Evolutionary conservation across 2,797 vertebrate genomes (phyloP).

Genomic region (Anguilla anguilla): DNA sequence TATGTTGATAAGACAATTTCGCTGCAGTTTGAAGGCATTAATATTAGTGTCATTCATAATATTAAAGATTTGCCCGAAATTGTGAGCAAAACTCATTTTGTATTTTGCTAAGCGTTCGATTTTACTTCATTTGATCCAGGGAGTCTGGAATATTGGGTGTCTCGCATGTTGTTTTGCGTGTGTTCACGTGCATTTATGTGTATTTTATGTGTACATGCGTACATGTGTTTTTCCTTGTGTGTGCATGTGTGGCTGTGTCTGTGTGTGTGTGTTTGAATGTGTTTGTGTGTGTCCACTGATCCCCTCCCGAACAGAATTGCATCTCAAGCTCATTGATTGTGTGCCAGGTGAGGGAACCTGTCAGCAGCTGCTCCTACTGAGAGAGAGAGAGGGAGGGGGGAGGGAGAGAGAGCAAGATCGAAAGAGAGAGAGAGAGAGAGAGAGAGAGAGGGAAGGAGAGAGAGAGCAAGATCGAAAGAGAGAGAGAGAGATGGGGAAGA

Average conservation of each 20-base stretch:
- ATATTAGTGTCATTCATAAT: background rate
- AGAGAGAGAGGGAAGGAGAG: background rate
- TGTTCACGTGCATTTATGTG: background rate
- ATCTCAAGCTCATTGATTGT: slow-evolving; percentile 21
- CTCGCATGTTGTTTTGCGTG: background rate
- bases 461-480: background rate
- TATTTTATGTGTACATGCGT: slow-evolving; percentile 6
- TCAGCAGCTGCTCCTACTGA: slow-evolving; percentile 16
- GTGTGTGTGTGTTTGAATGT: background rate
- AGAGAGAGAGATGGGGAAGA: background rate
- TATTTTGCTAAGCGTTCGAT: background rate
- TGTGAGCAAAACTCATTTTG: background rate
- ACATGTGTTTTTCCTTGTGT: background rate
- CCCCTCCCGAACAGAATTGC: slow-evolving; percentile 11
- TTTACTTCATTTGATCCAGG: background rate
- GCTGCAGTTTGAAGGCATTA: background rate
- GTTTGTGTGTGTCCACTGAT: slow-evolving; percentile 3
- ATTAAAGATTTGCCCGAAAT: background rate
- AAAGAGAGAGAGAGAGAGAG: slow-evolving; percentile 4
- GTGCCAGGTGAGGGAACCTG: slow-evolving; percentile 11
- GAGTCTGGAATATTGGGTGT: background rate
- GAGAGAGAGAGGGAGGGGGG: background rate
- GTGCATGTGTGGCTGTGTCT: background rate
- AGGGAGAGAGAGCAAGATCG: background rate
- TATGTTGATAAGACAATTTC: background rate